Base-by-base conservation (phyloP, 2,113 vertebrate genomes). In the Carassius gibelio region DNA sequence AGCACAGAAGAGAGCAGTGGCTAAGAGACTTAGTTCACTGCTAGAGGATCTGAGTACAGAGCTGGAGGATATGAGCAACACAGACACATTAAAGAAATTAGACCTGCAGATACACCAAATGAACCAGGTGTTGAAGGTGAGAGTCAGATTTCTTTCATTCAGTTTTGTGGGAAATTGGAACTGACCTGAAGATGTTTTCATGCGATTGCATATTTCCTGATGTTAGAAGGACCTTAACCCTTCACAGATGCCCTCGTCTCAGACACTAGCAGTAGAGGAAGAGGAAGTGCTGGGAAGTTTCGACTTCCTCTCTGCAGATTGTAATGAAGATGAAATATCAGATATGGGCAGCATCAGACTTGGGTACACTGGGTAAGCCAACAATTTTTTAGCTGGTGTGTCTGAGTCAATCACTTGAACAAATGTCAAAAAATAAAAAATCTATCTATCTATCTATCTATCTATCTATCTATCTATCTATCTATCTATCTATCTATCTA, bases 251-350 rank as follows among this genome's bases (percentile, higher is more conserved):
- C 91, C 94, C 1, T 97, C 96, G 0, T 87, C 95, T 57, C 96
- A 98, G 86, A 97, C 96, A 66, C 94, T 99, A 64, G 96, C 95
- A 85, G 95, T 97, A 36, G 96, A 98, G 86, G 96, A 96, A 55
- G 96, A 98, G 86, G 96, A 96, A 45, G 96, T 97, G 48, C 92
- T 99, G 88, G 96, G 96, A 87, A 99, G 96, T 86, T 99, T 99
- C 75, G 96, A 98, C 90, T 99, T 99, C 86, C 90, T 99, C 87
- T 96, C 96, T 0, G 69, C 94, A 0, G 96, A 98, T 90, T 94
- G 96, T 5, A 95, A 90, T 0, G 90, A 93, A 0, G 97, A 97
- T 0, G 95, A 96, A 45, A 71, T 95, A 76, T 96, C 96, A 0
- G 90, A 95, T 87, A 89, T 95, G 64, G 96, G 95, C 85, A 97